A percentile compares a stretch with the other conserved stretches of the same genome.
Conservation (phyloP, 35 echinoderm and acorn worm species). For the Eucidaris tribuloides region DNA sequence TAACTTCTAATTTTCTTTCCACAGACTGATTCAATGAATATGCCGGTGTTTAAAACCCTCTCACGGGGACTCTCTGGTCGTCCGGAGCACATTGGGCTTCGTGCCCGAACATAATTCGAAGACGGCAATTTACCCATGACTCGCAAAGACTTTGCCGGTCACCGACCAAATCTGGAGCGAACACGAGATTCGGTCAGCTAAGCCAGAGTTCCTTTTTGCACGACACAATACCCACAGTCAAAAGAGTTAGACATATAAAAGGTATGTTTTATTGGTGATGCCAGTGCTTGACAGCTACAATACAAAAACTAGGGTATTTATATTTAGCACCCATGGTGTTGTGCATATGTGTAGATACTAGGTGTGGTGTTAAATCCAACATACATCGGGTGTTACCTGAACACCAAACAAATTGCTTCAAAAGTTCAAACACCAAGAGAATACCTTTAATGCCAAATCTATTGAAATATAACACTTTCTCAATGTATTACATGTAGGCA, state of each 20-base stretch:
- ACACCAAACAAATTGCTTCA: no score
- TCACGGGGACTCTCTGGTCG: slow-evolving; percentile 62
- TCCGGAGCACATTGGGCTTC: slow-evolving; percentile 58
- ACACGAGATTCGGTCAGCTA: slow-evolving; percentile 78
- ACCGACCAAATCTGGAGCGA: slow-evolving; percentile 49
- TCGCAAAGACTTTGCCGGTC: slow-evolving; percentile 84
- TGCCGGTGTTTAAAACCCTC: slow-evolving; percentile 21
- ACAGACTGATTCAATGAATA: background rate
- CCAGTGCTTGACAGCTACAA: no score
- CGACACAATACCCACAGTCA: slow-evolving; percentile 94
- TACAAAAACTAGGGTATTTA: no score
- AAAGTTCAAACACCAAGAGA: no score
- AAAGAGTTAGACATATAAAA: slow-evolving; percentile 92
- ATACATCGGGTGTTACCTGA: no score
- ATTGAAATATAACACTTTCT: no score
- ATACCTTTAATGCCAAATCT: no score
- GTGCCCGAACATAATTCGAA: slow-evolving; percentile 80
- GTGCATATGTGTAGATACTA: no score
- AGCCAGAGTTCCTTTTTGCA: slow-evolving; percentile 92
- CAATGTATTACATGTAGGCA: no score
- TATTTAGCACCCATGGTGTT: no score
- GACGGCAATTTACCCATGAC: slow-evolving; percentile 65
- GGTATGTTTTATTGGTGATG: no score
- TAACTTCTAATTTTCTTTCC: background rate
- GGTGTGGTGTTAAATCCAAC: no score